Evolutionary conservation across 2,797 vertebrate genomes (phyloP), one percentile per base, ranked within the genome.

Genomic region (Gymnoscopelus braueri): DNA sequence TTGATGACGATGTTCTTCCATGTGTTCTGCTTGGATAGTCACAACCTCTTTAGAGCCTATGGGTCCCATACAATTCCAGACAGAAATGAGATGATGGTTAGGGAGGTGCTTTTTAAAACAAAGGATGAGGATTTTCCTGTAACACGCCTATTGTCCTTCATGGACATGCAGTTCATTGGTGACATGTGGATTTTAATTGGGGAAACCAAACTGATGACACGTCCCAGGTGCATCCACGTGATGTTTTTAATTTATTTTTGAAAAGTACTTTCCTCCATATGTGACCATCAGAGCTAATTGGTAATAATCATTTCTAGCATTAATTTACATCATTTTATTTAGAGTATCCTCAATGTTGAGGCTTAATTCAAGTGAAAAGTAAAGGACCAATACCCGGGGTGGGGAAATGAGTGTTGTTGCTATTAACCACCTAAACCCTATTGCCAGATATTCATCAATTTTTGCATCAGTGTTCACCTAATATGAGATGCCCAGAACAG

Each of bases 121-220:
- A 64, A 81, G 71, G 74, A 87, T 74, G 78, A 86, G 63, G 69
- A 87, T 85, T 89, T 90, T 88, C 87, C 85, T 71, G 63, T 75
- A 63, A 79, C 71, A 84, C 77, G 65, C 83, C 84, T 74, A 47
- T 56, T 53, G 44, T 56, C 51, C 63, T 82, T 87, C 83, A 92
- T 56, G 83, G 82, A 71, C 12, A 1, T 87, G 88, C 76, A 81
- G 53, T 88, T 91, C 69, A 89, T 81, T 83, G 81, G 81, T 55
- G 72, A 67, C 63, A 67, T 83, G 87, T 63, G 71, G 2, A n/a
- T 67, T 85, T 83, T 80, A 81, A 86, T 74, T 73, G 47, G 48
- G 51, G 7, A 48, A 63, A 69, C 10, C 19, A 19, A 19, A 19
- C 19, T 19, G 19, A 19, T 19, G 19, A 19, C 19, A 19, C 19